Evolutionary conservation across 2,113 vertebrate species (phyloP), one percentile per base, ranked within the genome.

Genomic region (Theristicus caerulescens): DNA sequence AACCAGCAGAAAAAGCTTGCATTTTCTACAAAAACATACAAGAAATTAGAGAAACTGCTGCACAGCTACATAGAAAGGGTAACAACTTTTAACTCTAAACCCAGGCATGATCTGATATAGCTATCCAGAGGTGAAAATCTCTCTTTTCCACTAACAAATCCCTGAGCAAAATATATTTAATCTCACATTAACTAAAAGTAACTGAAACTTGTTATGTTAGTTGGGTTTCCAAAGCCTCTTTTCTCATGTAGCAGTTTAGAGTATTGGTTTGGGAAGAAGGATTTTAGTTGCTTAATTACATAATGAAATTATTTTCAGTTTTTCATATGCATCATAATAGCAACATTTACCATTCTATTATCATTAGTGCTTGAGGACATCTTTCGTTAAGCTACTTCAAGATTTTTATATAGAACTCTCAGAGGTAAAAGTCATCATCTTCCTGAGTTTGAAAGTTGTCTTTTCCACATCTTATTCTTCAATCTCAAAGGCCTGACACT

Each of bases 391-490:
- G 61, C 42, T 69, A 4, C 73, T 81, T 61, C 36, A 52, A 89
- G 40, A 46, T 84, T 76, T 94, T 85, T 72, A n/a, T 17, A 57
- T 10, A 64, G 47, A 66, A 65, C 22, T 96, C 73, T 27, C 57
- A 91, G 52, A 72, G 36, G 73, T 47, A 83, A 71, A 89, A 94
- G 22, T 36, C 40, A 72, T 85, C 80, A 69, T 82, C 69, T 82
- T 84, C 58, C 83, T 94, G 87, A 94, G 73, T 71, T 92, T 61
- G 71, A 87, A 96, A 92, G 58, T 94, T 97, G 93, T 82, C n/a
- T 90, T 81, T 80, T 91, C 61, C 67, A 78, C 16, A n/a, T 87
- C 73, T 95, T 80, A 49, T 86, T 93, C 57, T 90, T 87, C 46
- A 38, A 0, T 59, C 64, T 91, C 59, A 86, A 86, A 82, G 83